phyloP scores from a whole-genome alignment of 2,797 vertebrate species.

The Onychomys arenicola region DNA sequence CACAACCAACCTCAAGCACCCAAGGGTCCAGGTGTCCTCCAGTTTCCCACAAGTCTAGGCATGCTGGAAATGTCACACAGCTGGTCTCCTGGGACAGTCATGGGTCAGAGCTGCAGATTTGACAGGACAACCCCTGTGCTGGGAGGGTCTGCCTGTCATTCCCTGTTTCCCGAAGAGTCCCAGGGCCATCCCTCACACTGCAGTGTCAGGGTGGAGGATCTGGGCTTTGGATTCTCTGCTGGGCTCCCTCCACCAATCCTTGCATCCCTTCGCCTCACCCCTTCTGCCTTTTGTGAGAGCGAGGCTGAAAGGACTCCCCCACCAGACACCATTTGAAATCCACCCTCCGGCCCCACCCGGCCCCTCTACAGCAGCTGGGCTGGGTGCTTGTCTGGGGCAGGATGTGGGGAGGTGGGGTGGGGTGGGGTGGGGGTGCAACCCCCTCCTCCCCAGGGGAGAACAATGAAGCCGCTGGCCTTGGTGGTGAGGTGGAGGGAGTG shows the following conservation, averaged over 20 bases:
- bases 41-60: not conserved
- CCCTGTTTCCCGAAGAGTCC: not conserved
- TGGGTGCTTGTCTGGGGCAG: constrained; percentile 50
- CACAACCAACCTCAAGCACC: too few relatives aligned
- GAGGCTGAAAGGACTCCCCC: not conserved
- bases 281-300: constrained; percentile 51
- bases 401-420: not conserved
- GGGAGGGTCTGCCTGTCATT: not conserved
- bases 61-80: too few relatives aligned
- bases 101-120: not conserved
- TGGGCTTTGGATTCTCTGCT: not conserved
- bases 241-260: not conserved
- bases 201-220: not conserved
- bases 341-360: not conserved
- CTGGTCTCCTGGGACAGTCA: not conserved
- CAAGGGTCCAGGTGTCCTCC: not conserved
- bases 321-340: not conserved
- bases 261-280: not conserved
- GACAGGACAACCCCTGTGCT: not conserved
- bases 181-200: not conserved
- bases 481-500: constrained; percentile 61
- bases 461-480: constrained; percentile 79
- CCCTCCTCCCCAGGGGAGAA: constrained; percentile 72
- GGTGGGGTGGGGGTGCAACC: not conserved
- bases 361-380: not conserved